A percentile compares a stretch with the other conserved stretches of the same genome.
These are phyloP conservation scores for Centrocercus urophasianus DNA, from an alignment of 2,113 vertebrate genomes.

Conservation along the genomic window DNA sequence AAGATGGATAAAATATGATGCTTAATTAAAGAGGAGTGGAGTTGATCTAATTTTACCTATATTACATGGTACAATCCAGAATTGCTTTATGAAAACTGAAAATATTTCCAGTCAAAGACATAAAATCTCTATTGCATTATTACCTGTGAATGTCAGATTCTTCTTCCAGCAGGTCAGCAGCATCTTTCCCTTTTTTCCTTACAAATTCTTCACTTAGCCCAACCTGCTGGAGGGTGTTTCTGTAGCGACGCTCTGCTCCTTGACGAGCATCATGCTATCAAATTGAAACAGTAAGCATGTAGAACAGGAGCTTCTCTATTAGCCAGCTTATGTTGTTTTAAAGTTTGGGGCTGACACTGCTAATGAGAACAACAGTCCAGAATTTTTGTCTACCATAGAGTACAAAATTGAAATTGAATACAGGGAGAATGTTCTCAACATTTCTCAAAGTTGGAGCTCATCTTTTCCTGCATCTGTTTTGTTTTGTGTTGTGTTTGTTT, in stretches of 20 bases:
- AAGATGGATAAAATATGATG: background rate
- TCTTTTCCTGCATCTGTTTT: background rate
- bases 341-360: background rate
- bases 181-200: conserved; percentile 77
- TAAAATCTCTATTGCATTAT: background rate
- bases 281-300: background rate
- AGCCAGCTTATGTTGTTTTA: background rate
- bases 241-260: conserved; percentile 84
- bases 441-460: background rate
- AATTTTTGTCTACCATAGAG: background rate
- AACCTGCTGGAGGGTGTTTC: conserved; percentile 79
- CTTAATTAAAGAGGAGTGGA: background rate
- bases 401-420: background rate
- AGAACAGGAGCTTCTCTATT: background rate
- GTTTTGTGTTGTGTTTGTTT: background rate
- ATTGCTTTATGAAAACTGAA: background rate
- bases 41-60: background rate
- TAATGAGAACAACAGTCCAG: background rate
- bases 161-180: conserved; percentile 22
- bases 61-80: background rate
- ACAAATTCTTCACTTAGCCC: conserved; percentile 90
- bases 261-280: conserved; percentile 82
- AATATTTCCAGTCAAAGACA: background rate
- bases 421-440: background rate
- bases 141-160: conserved; percentile 65